Evolutionary conservation across 2,113 vertebrate species (phyloP).

Genomic region (Lepus timidus): DNA sequence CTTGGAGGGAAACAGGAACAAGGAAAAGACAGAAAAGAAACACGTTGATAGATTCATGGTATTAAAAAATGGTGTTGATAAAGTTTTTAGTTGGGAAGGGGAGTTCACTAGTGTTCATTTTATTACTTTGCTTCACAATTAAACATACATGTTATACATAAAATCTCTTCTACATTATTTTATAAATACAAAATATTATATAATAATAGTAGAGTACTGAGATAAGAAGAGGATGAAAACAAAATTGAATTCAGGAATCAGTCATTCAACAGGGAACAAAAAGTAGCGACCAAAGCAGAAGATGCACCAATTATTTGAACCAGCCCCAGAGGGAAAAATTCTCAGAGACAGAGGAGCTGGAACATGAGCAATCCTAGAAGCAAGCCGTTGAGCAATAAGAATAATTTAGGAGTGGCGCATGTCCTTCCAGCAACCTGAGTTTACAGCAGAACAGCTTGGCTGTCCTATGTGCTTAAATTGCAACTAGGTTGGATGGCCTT

Average conservation of each 20-base stretch:
- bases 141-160: neutral
- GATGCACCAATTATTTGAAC: neutral
- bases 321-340: neutral
- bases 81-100: neutral
- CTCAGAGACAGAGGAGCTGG: neutral
- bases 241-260: neutral
- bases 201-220: neutral
- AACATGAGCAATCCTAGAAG: neutral
- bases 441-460: neutral
- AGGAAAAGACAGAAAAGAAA: neutral
- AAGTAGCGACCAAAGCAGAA: neutral
- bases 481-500: neutral
- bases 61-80: neutral
- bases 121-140: neutral
- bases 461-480: neutral
- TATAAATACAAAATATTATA: neutral
- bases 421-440: neutral
- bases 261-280: neutral
- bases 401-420: neutral
- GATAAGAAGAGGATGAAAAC: neutral
- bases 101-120: neutral
- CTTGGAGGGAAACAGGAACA: neutral
- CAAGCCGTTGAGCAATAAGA: neutral
- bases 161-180: no score
- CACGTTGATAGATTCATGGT: neutral